Evolutionary conservation across 64 coral and sea anemone species (phyloP).

Genomic region (Pachyseris speciosa): DNA sequence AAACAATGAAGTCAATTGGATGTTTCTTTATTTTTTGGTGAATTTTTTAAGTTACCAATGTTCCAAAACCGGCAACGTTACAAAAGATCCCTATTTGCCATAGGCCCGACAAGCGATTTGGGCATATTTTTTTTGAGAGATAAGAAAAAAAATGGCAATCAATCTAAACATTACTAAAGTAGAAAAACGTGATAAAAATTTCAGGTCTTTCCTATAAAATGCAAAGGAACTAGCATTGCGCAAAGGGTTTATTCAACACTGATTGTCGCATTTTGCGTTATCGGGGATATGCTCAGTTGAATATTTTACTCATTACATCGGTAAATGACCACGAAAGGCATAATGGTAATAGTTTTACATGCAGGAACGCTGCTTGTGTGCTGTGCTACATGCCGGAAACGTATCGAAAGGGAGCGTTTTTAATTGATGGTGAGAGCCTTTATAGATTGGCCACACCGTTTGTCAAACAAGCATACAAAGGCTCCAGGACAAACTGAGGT

Average conservation of each 20-base stretch:
- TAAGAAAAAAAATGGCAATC: background rate
- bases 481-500: too few species aligned
- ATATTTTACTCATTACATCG: background rate
- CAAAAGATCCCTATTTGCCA: conserved; percentile 18
- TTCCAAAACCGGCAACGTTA: background rate
- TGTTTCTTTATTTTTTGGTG: conserved; percentile 5
- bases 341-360: background rate
- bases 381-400: background rate
- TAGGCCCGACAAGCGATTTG: background rate
- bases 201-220: background rate
- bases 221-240: background rate
- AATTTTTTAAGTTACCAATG: conserved; percentile 6
- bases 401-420: too few species aligned
- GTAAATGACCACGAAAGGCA: background rate
- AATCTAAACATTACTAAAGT: background rate
- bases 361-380: background rate
- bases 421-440: too few species aligned
- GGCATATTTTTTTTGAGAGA: background rate
- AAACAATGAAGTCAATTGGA: background rate
- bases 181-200: background rate
- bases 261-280: background rate
- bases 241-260: too few species aligned
- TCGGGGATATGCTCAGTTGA: background rate
- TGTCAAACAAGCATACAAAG: too few species aligned
- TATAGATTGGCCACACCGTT: too few species aligned